Evolutionary conservation across 2,797 vertebrate species (phyloP).

Genomic region (Pampus argenteus): DNA sequence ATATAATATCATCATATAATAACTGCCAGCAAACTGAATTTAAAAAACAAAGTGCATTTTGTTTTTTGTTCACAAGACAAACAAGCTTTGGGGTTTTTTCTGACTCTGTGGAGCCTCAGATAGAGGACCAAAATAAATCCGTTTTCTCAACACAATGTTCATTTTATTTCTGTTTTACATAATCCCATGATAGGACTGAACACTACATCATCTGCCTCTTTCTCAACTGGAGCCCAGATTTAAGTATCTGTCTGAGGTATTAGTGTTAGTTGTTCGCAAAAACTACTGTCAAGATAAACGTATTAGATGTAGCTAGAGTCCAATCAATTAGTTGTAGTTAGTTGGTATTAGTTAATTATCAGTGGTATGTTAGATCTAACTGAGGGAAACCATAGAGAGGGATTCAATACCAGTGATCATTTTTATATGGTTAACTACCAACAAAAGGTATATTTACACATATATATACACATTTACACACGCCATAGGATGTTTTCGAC

Average conservation of each 20-base stretch:
- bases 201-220: background rate
- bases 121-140: slow-evolving; percentile 1
- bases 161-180: slow-evolving; percentile 2
- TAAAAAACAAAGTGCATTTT: background rate
- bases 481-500: too few species aligned
- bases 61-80: slow-evolving; percentile 23
- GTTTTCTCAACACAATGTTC: background rate
- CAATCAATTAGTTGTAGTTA: too few species aligned
- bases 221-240: background rate
- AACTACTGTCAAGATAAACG: background rate
- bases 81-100: background rate
- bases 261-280: background rate
- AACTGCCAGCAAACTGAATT: background rate
- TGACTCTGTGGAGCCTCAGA: background rate
- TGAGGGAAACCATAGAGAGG: too few species aligned
- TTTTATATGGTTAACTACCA: background rate
- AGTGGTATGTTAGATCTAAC: too few species aligned
- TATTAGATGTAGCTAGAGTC: background rate
- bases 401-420: background rate
- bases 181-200: background rate
- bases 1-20: too few species aligned
- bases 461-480: too few species aligned
- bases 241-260: background rate
- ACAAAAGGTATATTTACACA: too few species aligned
- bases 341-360: too few species aligned